Base-by-base conservation (phyloP, 2,888 invertebrate species). In the Andrena bucephala region DNA sequence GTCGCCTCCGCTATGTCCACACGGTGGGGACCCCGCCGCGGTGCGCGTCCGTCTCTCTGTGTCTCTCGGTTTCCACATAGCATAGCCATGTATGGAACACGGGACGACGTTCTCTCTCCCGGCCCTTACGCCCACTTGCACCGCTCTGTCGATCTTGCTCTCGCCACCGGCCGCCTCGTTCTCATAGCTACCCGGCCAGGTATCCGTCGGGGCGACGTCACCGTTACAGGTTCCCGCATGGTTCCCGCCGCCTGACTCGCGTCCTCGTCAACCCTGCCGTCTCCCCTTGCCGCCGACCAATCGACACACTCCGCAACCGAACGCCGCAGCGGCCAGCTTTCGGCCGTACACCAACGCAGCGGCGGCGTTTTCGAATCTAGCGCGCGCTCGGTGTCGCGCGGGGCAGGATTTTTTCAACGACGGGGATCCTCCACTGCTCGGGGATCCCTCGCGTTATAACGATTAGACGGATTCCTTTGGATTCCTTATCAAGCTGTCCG, bases 1-100 rank as follows among this genome's bases (percentile, higher is more conserved):
- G 85, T 86, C 87, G 86, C 88, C 88, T 88, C 83, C 85, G 78
- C 81, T 69, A 81, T 81, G 83, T 87, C 88, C 87, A 87, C 85
- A 81, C 86, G 88, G 89, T 88, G 91, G 88, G 89, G 90, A 89
- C 87, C 84, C 84, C 82, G 82, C 81, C 85, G 81, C 52, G 52
- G 52, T 52, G 81, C 88, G 82, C 90, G 89, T 90, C 87, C 90
- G 89, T 89, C 87, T 88, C 90, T 91, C 89, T 89, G 84, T 88
- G 88, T 92, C 91, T 91, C 90, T 91, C 90, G 85, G 92, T 92
- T 92, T 93, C 92, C 93, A 93, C 93, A 93, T 93, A 93, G 92
- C 93, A 93, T 93, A 92, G 91, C 93, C 93, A 92, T 93, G 92
- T 93, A 93, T 93, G 93, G 93, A 90, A 93, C 93, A 87, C 90